Conservation (phyloP, 2,113 vertebrate genomes). For the Catharus fuscescens region DNA sequence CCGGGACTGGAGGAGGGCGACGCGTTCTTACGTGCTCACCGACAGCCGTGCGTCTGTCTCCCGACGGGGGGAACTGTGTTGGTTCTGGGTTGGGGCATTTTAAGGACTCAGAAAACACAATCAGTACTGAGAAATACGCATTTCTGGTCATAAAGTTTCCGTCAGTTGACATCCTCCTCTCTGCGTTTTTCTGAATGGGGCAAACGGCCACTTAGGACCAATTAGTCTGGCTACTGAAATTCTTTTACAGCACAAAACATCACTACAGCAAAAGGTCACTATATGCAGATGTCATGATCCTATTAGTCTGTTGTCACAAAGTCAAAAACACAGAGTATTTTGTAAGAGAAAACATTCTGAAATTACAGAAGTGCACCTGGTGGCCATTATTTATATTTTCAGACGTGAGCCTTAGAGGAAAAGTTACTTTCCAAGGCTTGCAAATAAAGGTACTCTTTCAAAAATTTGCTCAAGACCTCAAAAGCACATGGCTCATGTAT, state of each 20-base stretch:
- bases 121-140: background rate
- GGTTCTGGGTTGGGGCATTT: background rate
- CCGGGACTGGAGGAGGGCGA: background rate
- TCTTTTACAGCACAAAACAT: background rate
- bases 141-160: background rate
- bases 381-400: background rate
- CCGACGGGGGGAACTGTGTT: background rate
- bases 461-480: background rate
- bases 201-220: background rate
- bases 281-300: fast-evolving
- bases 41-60: background rate
- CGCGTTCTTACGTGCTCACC: background rate
- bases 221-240: background rate
- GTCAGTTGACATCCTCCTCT: background rate
- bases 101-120: background rate
- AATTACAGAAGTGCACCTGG: background rate
- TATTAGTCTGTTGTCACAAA: background rate
- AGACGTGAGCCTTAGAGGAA: background rate
- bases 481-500: background rate
- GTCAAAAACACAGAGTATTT: background rate
- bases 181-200: background rate
- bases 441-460: background rate
- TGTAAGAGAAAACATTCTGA: background rate
- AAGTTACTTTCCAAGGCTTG: background rate
- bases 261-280: background rate